phyloP scores from a whole-genome alignment of 1,140 invertebrate species.

The Trichogramma pretiosum region DNA sequence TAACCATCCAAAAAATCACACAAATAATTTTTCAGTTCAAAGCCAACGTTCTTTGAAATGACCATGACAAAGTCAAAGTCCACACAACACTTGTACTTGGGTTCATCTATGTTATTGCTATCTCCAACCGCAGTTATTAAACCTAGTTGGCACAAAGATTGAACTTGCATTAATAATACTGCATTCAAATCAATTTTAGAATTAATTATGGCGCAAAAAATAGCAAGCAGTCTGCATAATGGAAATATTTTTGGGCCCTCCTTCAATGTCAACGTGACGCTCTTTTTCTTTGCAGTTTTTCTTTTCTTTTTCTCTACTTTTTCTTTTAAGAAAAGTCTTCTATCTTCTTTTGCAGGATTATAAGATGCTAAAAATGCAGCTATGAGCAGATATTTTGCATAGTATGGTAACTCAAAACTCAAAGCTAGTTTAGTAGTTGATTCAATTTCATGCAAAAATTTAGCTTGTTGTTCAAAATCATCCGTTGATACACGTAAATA shows the following conservation, averaged over 20 bases:
- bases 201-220: constrained; percentile 84
- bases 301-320: constrained; percentile 49
- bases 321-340: constrained; percentile 70
- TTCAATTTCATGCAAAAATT: constrained; percentile 34
- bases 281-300: constrained; percentile 6
- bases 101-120: constrained; percentile 55
- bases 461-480: constrained; percentile 26
- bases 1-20: constrained; percentile 56
- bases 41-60: constrained; percentile 61
- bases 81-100: constrained; percentile 66
- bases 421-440: constrained; percentile 52
- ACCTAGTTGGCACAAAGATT: constrained; percentile 64
- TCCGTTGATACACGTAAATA: constrained; percentile 58
- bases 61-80: constrained; percentile 60
- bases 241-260: constrained; percentile 74
- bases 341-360: constrained; percentile 78
- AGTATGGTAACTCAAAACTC: constrained; percentile 77
- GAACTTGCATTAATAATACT: constrained; percentile 69
- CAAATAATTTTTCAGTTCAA: constrained; percentile 67
- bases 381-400: constrained; percentile 79
- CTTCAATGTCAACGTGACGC: constrained; percentile 29
- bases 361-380: constrained; percentile 86
- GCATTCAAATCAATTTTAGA: constrained; percentile 76
- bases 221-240: constrained; percentile 75
- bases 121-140: constrained; percentile 57